Base-by-base conservation (phyloP, 2,797 vertebrate genomes). In the Hypotaenidia philippensis region DNA sequence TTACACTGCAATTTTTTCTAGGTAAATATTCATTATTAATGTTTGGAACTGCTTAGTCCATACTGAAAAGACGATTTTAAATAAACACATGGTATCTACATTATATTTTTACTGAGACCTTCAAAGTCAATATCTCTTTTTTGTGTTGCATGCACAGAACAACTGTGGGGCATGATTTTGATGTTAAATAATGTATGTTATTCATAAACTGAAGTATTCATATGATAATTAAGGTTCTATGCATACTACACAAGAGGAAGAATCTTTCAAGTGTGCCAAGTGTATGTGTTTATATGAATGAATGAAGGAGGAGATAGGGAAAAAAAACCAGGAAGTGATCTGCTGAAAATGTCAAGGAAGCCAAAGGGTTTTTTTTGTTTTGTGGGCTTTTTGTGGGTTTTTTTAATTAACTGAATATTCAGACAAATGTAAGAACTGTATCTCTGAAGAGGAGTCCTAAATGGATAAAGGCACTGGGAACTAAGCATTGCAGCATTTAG, bases 1-100 rank as follows among this genome's bases (percentile, higher is more conserved):
- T 92, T 95, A 87, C 90, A 93, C 49, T 76, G 66, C 94, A 85
- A 71, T 87, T 64, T 95, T 86, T 87, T 60, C 87, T 94, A 92
- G 74, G 84, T 95, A 97, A 97, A 97, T 89, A 97, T 94, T 88
- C 95, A 92, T 97, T 95, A 96, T 93, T 97, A 97, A 97, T 95
- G 89, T 96, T 95, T 96, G 83, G 75, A 86, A 89, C 82, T 94
- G 75, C 85, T 97, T 93, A 80, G 90, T 89, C 75, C 82, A 49
- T 77, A 77, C 41, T 81, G 83, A 96, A 91, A 96, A 92, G 87
- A 63, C 1, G 1, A 72, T 94, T 95, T 91, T 34, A 90, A 95
- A 94, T 81, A 96, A 96, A 96, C 87, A 95, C 94, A 79, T 83
- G 47, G 17, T 79, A 87, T 87, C 80, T 81, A 71, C n/a, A 69